Percentiles rank a stretch among this genome's conserved stretches.
Evolutionary conservation across 2,888 invertebrate species (phyloP).

Genomic region (Horisme vitalbata): DNA sequence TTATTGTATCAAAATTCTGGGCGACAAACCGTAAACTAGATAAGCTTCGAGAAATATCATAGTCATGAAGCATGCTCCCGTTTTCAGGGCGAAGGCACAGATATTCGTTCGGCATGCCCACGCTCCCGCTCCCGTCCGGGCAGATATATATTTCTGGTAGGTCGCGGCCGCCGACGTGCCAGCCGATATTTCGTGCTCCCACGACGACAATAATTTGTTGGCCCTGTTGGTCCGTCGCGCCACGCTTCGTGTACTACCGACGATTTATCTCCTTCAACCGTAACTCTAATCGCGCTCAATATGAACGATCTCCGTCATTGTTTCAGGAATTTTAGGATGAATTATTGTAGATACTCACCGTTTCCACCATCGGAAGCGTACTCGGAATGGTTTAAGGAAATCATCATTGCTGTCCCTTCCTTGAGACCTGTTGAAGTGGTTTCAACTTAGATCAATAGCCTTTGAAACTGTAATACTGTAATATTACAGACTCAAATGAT

Average conservation of each 20-base stretch:
- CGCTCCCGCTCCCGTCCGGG: constrained; percentile 37
- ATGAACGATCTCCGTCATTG: constrained; percentile 52
- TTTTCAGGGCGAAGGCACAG: constrained; percentile 27
- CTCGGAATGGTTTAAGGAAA: constrained; percentile 21
- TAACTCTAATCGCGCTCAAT: constrained; percentile 59
- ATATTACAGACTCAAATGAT: too few species aligned
- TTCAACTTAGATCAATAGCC: constrained; percentile 7
- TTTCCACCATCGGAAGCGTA: constrained; percentile 21
- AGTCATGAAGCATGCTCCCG: constrained; percentile 28
- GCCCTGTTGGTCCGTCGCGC: constrained; percentile 73
- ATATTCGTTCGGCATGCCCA: constrained; percentile 38
- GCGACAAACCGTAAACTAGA: constrained; percentile 28
- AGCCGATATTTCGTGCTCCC: constrained; percentile 73
- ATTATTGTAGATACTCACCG: constrained; percentile 36
- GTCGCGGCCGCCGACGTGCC: constrained; percentile 53
- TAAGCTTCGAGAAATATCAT: constrained; percentile 36
- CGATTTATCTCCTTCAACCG: constrained; percentile 67
- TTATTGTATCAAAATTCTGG: constrained; percentile 27
- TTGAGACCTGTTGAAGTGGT: constrained; percentile 21
- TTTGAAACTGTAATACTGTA: constrained; percentile 10
- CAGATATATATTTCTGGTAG: constrained; percentile 61
- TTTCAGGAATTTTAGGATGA: constrained; percentile 39
- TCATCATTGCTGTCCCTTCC: constrained; percentile 24
- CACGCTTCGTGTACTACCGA: constrained; percentile 59
- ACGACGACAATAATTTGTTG: constrained; percentile 77